Evolutionary conservation across 2,797 vertebrate species (phyloP).

Genomic region (Acomys russatus): DNA sequence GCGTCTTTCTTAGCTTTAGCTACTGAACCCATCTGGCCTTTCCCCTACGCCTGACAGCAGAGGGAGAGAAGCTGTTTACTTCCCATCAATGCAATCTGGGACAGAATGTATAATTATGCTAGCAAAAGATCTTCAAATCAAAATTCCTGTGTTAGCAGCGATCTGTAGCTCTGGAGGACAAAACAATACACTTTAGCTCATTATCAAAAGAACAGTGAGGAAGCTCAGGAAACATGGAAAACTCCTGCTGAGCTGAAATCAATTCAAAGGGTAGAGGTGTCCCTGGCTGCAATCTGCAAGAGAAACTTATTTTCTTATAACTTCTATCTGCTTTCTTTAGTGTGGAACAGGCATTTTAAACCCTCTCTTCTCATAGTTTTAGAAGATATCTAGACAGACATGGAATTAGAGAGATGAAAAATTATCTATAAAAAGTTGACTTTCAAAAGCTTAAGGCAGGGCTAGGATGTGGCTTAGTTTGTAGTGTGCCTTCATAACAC

Average conservation of each 20-base stretch:
- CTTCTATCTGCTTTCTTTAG: constrained; percentile 19
- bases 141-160: constrained; percentile 76
- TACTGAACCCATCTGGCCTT: constrained; percentile 83
- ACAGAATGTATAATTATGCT: constrained; percentile 84
- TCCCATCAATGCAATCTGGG: constrained; percentile 78
- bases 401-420: background rate
- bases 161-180: constrained; percentile 67
- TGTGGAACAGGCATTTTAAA: constrained; percentile 25
- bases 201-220: constrained; percentile 71
- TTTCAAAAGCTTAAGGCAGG: background rate
- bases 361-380: background rate
- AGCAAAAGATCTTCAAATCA: constrained; percentile 83
- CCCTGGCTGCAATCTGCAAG: constrained; percentile 35
- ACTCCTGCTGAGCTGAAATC: constrained; percentile 66
- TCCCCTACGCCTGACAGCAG: constrained; percentile 78
- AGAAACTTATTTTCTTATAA: constrained; percentile 37
- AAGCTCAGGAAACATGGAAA: constrained; percentile 65
- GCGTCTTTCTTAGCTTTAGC: constrained; percentile 78
- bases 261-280: constrained; percentile 50
- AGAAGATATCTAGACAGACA: background rate
- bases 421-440: background rate
- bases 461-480: background rate
- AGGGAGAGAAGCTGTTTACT: constrained; percentile 83
- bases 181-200: constrained; percentile 69
- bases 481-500: background rate